phyloP scores from a whole-genome alignment of 2,113 vertebrate species.

The Ophthalmolycus amberensis region DNA sequence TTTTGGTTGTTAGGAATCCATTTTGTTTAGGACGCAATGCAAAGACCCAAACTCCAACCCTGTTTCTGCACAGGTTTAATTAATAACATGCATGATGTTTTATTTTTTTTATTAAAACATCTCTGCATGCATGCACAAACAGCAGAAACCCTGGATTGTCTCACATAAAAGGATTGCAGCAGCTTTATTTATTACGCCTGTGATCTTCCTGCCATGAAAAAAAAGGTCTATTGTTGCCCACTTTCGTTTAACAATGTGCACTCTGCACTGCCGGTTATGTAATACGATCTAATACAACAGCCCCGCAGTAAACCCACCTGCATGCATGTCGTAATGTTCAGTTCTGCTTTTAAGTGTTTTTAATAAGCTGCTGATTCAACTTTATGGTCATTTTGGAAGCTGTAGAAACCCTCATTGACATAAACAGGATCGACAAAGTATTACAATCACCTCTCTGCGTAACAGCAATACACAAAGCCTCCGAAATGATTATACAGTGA shows the following conservation, averaged over 20 bases:
- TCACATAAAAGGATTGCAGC: neutral
- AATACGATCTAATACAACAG: neutral
- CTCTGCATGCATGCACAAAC: neutral
- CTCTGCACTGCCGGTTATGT: neutral
- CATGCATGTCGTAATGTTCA: neutral
- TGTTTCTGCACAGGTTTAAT: neutral
- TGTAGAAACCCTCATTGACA: slow-evolving; percentile 8
- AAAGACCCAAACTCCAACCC: neutral
- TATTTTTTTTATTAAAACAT: no score
- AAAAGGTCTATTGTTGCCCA: neutral
- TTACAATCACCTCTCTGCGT: neutral
- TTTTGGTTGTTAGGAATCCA: neutral
- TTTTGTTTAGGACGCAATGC: neutral
- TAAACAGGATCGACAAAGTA: neutral
- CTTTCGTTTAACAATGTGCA: neutral
- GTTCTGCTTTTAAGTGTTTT: slow-evolving; percentile 3
- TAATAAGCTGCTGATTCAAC: slow-evolving; percentile 18
- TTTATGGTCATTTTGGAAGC: slow-evolving; percentile 9
- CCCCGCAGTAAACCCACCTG: neutral
- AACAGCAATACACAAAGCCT: neutral
- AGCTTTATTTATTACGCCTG: slow-evolving; percentile 7
- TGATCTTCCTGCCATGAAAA: neutral
- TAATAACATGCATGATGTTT: neutral
- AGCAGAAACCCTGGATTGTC: neutral
- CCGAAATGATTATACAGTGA: neutral